Conservation (phyloP, 2,797 vertebrate genomes). For the Chaenodraco wilsoni region DNA sequence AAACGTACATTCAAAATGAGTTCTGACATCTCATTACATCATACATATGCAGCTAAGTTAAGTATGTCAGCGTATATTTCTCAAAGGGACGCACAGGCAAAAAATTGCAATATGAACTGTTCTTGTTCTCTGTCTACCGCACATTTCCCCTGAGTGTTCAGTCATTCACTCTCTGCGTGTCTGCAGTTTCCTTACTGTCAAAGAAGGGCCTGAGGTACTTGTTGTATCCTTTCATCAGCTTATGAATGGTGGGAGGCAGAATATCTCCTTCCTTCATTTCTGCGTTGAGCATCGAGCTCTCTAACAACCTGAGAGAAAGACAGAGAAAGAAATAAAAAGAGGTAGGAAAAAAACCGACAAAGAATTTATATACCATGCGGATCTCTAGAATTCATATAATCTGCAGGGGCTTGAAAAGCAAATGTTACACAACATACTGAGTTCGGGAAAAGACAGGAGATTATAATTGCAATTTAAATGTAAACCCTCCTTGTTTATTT, state of each 20-base stretch:
- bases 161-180: conserved; percentile 55
- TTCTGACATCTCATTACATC: background rate
- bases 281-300: conserved; percentile 78
- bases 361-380: conserved; percentile 29
- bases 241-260: conserved; percentile 92
- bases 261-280: conserved; percentile 88
- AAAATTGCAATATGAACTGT: conserved; percentile 34
- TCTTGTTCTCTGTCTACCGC: conserved; percentile 36
- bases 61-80: conserved; percentile 42
- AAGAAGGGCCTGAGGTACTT: conserved; percentile 95
- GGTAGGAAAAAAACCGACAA: conserved; percentile 13
- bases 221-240: conserved; percentile 95
- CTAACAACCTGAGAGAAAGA: conserved; percentile 80
- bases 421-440: conserved; percentile 24
- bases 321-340: conserved; percentile 7
- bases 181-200: conserved; percentile 86
- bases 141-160: conserved; percentile 46
- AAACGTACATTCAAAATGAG: too few species aligned
- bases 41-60: conserved; percentile 20
- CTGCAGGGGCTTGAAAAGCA: conserved; percentile 11
- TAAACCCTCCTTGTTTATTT: conserved; percentile 17
- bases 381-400: conserved; percentile 30
- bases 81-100: conserved; percentile 24
- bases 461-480: conserved; percentile 42
- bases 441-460: conserved; percentile 36